phyloP scores from a whole-genome alignment of 2,113 vertebrate species.

The Eurystomus gularis region DNA sequence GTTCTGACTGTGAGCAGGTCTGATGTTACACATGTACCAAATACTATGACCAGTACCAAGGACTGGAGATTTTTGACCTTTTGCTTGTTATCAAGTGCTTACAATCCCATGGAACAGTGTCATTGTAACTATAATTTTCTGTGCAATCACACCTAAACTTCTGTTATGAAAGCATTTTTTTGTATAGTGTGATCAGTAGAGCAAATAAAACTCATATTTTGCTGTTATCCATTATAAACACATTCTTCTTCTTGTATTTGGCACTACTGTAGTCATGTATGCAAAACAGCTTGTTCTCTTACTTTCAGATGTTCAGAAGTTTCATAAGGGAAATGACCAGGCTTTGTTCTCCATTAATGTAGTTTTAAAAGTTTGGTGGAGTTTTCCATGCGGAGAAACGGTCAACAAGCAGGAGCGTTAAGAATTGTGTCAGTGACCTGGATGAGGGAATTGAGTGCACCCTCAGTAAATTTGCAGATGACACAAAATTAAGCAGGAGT shows the following conservation, averaged over 20 bases:
- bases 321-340: neutral
- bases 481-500: no score
- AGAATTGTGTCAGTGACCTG: no score
- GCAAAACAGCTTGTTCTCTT: neutral
- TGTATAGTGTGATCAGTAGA: neutral
- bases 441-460: no score
- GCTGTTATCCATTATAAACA: neutral
- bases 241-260: neutral
- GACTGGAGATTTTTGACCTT: neutral
- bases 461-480: no score
- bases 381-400: neutral
- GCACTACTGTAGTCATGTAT: neutral
- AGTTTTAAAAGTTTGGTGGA: neutral
- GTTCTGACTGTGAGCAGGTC: neutral
- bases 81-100: neutral
- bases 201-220: neutral
- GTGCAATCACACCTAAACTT: neutral
- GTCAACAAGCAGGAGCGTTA: neutral
- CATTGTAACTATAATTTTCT: neutral
- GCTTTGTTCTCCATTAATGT: neutral
- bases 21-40: neutral
- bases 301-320: neutral
- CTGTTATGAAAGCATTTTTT: neutral
- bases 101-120: neutral
- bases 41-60: rapidly evolving